Evolutionary conservation across 1,140 invertebrate species (phyloP), one percentile per base, ranked within the genome.

Genomic region (Pseudomyrmex dendroicus): DNA sequence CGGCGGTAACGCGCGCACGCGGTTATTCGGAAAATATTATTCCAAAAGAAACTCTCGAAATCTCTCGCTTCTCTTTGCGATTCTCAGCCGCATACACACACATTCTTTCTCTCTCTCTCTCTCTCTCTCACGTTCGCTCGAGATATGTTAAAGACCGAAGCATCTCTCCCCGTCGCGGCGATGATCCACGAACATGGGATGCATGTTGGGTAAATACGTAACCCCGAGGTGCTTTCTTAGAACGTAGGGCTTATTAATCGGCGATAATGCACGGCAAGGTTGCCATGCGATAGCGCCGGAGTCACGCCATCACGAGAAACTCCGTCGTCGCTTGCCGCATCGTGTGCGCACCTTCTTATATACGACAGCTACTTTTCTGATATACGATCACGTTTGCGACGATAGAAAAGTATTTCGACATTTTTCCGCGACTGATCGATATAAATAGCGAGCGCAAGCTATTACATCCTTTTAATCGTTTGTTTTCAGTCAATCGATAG

Each of bases 161-260:
- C 44, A 25, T 59, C 54, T 25, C 35, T 56, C 52, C 56, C 35
- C 72, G 46, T 77, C 80, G 73, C 50, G 56, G 59, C 70, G 67
- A 86, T 83, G 84, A 88, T 88, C 74, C 86, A 86, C 59, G 86
- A 86, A 86, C 83, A 73, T 73, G 50, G 63, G 80, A 86, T 80
- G 68, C 84, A 83, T 84, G 66, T 57, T 72, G 48, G 46, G 48
- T 82, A 86, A 88, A 73, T 88, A 86, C 84, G 80, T 84, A 86
- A 88, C 74, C 86, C 82, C 70, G 84, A 88, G 84, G 86, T 86
- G 68, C 76, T 88, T 88, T 88, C 86, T 78, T 88, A 84, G 86
- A 88, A 88, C 84, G 70, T 86, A 88, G 66, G 84, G 76, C 82
- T 88, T 86, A 88, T 86, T 88, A 88, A 88, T 78, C 82, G 76